Conservation (phyloP, 1,140 invertebrate species). For the Papilio polytes region DNA sequence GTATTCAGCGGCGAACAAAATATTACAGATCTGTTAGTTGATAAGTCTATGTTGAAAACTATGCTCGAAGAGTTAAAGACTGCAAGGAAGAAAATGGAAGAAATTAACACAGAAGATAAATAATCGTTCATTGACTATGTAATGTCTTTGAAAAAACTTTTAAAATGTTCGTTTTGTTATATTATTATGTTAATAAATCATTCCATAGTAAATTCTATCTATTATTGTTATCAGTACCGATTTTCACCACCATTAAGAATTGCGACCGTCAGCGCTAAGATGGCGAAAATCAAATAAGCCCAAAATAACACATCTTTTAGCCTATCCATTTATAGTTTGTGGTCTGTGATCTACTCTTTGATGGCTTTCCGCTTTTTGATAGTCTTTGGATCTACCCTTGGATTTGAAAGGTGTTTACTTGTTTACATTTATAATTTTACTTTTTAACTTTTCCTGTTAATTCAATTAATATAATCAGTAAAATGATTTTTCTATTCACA, state of each 20-base stretch:
- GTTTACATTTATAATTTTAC: too few species aligned
- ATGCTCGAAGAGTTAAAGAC: conserved; percentile 67
- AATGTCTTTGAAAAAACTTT: not conserved
- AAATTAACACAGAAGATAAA: conserved; percentile 48
- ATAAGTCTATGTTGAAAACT: conserved; percentile 56
- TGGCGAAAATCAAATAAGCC: too few species aligned
- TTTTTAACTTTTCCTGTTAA: too few species aligned
- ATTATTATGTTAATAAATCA: conserved; percentile 9
- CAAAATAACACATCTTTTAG: too few species aligned
- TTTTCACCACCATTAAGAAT: too few species aligned
- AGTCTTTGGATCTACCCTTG: not conserved
- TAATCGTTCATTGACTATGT: not conserved
- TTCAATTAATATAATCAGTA: too few species aligned
- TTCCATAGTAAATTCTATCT: not conserved
- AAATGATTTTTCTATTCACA: too few species aligned
- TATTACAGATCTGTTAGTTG: conserved; percentile 60
- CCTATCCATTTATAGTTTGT: too few species aligned
- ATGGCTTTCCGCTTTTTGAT: not conserved
- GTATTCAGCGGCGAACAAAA: conserved; percentile 63
- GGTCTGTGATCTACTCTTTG: not conserved
- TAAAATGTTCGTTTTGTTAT: not conserved
- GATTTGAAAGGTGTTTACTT: too few species aligned
- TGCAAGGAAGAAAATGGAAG: conserved; percentile 70
- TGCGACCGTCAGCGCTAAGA: too few species aligned
- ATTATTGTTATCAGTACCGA: too few species aligned